Percentiles rank a stretch among this genome's conserved stretches.
Evolutionary conservation across 2,797 vertebrate species (phyloP).

Genomic region (Melanotaenia nigrans): DNA sequence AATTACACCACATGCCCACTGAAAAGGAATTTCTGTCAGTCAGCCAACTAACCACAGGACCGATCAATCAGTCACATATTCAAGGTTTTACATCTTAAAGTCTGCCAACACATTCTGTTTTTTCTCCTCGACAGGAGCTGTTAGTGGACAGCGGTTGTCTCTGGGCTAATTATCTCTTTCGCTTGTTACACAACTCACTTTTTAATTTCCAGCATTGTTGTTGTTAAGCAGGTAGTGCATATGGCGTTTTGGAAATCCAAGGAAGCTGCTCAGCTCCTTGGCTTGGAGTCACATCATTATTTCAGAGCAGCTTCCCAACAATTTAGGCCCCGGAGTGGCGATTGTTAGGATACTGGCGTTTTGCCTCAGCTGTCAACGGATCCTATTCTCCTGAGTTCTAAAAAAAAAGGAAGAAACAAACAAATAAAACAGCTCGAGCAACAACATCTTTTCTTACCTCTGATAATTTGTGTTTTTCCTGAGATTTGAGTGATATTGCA

Average conservation of each 20-base stretch:
- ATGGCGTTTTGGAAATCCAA: constrained; percentile 58
- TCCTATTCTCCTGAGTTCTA: constrained; percentile 52
- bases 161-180: constrained; percentile 54
- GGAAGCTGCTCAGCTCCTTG: constrained; percentile 54
- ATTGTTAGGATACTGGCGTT: constrained; percentile 54
- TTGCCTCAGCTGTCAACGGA: constrained; percentile 49
- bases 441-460: constrained; percentile 43
- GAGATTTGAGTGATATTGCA: constrained; percentile 73
- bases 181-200: constrained; percentile 52
- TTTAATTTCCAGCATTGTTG: constrained; percentile 49
- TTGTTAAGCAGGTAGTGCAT: constrained; percentile 48
- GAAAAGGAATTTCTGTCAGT: constrained; percentile 63
- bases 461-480: constrained; percentile 70
- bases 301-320: constrained; percentile 59
- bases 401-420: constrained; percentile 24
- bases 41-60: constrained; percentile 29
- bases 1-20: constrained; percentile 59
- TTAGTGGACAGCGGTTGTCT: constrained; percentile 36
- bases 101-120: constrained; percentile 15
- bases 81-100: constrained; percentile 32
- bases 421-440: not conserved
- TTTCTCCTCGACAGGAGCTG: constrained; percentile 30
- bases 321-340: constrained; percentile 42
- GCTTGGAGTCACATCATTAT: constrained; percentile 62
- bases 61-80: constrained; percentile 54